A percentile compares a stretch with the other conserved stretches of the same genome.
phyloP scores from a whole-genome alignment of 35 echinoderm and acorn worm species.

The Chiridota heheva region DNA sequence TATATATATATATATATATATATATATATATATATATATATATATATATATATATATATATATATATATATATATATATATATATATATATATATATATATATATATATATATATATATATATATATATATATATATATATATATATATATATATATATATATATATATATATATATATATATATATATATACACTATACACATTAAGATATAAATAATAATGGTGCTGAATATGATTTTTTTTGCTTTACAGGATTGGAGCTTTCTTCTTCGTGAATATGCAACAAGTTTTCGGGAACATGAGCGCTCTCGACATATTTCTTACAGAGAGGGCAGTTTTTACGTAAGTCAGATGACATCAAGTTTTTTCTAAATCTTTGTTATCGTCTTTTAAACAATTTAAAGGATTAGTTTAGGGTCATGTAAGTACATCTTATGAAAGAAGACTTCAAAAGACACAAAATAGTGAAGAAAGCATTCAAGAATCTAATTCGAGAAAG shows the following conservation, averaged over 20 bases:
- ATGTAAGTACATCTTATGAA: background rate
- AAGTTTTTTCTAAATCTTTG: background rate
- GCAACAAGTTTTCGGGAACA: slow-evolving; percentile 63
- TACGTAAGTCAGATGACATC: slow-evolving; percentile 31
- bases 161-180: too few relatives aligned
- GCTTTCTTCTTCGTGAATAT: slow-evolving; percentile 73
- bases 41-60: too few relatives aligned
- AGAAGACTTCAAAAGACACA: background rate
- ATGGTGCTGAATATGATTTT: too few relatives aligned
- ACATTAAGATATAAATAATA: too few relatives aligned
- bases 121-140: too few relatives aligned
- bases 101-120: too few relatives aligned
- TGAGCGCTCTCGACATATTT: slow-evolving; percentile 54
- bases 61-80: too few relatives aligned
- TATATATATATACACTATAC: too few relatives aligned
- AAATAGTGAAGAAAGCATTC: background rate
- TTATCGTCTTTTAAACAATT: background rate
- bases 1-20: too few relatives aligned
- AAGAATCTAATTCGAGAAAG: background rate
- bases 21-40: too few relatives aligned
- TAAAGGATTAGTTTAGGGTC: background rate
- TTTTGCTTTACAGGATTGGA: slow-evolving; percentile 36
- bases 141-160: too few relatives aligned
- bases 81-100: too few relatives aligned
- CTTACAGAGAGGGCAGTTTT: slow-evolving; percentile 48